Evolutionary conservation across 2,888 invertebrate species (phyloP), one percentile per base, ranked within the genome.

Genomic region (Atherix ibis): DNA sequence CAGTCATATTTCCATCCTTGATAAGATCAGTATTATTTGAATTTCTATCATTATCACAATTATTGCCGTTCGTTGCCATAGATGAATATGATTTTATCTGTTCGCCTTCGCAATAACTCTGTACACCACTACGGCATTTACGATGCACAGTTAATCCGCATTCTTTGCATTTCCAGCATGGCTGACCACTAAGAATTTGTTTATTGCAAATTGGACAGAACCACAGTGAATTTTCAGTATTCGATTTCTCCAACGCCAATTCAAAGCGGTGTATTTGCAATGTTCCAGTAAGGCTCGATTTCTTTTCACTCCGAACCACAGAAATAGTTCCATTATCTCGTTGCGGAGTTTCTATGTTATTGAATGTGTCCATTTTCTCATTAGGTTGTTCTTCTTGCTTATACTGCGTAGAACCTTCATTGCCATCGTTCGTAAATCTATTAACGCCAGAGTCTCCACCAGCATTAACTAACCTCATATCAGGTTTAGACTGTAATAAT

Each of bases 141-240:
- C 60, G 49, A 44, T 62, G 62, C 0, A 50, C 48, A 4, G 45
- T 49, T 5, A 39, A 45, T 28, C 57, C 57, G 40, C 62, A 62
- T 34, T 58, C 57, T 31, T 49, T 54, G 40, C 62, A 62, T 13
- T 51, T 48, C 60, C 60, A 61, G 36, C 48, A 58, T 0, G 62
- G 47, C 1, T 52, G 50, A 0, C 56, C 56, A 5, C 46, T 42
- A 5, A 55, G 4, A 13, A 61, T 53, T 1, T 40, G 35, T 18
- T 49, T 47, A 4, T 46, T 44, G 34, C 62, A 62, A 2, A 49
- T 54, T 22, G 48, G 31, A 30, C 62, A 62, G 2, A 26, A 24
- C 2, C 27, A 29, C 1, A 40, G 38, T 10, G 44, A 44, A 10
- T 33, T 35, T 3, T 50, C 49, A 4, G 44, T 39, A 14, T 30